Evolutionary conservation across 1,140 invertebrate genomes (phyloP), one percentile per base, ranked within the genome.

Genomic region (Macrosteles quadrilineatus): DNA sequence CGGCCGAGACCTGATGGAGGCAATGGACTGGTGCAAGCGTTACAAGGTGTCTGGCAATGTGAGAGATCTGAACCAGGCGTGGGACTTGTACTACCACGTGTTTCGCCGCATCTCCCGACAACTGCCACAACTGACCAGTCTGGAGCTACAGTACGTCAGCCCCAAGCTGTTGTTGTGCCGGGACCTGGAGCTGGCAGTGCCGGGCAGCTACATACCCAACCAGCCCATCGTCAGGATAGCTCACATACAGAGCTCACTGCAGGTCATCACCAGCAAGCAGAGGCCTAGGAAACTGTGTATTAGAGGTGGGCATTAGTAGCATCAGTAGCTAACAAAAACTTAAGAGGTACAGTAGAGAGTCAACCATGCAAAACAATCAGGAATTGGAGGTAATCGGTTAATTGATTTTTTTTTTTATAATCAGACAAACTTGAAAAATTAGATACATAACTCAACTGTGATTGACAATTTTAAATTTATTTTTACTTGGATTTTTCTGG

Each of bases 41-140:
- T 98, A 91, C 76, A 92, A 95, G 81, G 85, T 89, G 69, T 92
- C 92, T 0, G 87, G 89, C 1, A 95, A 97, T 75, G 88, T 93
- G 0, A 87, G 95, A 67, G 96, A 99, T 76, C 82, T 99, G 25
- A 98, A 97, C 77, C 93, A 97, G 79, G 98, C 98, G 14, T 99
- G 98, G 98, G 98, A 99, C 79, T 82, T 98, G 0, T 99, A 99
- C 80, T 99, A 99, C 81, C 94, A 98, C 76, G 96, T 99, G 11
- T 98, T 99, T 79, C 86, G 97, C 57, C 87, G 96, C 67, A 99
- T 99, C 74, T 93, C 93, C 0, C 86, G 95, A 67, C 98, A 99
- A 81, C 83, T 99, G 71, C 96, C 96, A 1, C 92, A 96, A 74
- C 79, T 96, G 14, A 94, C 92, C 1, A 92, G 91, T 53, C 81